Evolutionary conservation across 2,888 invertebrate genomes (phyloP).

Genomic region (Cloeon dipterum): DNA sequence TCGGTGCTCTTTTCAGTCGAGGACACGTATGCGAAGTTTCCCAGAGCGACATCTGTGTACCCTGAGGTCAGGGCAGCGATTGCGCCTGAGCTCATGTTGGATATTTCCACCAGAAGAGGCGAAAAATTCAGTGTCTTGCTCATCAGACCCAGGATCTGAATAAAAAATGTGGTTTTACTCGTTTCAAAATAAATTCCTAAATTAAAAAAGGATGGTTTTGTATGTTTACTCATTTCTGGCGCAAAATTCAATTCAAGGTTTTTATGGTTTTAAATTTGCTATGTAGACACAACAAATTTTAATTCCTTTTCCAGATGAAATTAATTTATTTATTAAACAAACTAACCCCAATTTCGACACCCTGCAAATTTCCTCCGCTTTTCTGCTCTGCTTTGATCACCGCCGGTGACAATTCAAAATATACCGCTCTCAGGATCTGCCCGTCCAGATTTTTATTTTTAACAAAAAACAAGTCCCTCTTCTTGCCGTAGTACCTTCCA

Average conservation of each 20-base stretch:
- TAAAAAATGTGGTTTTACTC: no score
- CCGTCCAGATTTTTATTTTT: neutral
- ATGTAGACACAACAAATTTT: no score
- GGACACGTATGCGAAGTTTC: neutral
- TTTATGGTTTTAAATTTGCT: no score
- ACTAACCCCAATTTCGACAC: slow-evolving; percentile 1
- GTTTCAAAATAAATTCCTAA: neutral
- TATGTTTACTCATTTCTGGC: no score
- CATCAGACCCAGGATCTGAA: neutral
- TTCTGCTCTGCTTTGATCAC: neutral
- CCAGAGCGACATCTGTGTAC: neutral
- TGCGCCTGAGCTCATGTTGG: neutral
- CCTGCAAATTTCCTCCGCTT: neutral
- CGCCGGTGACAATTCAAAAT: neutral
- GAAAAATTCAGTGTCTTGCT: neutral
- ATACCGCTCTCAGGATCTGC: neutral
- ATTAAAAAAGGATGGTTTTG: no score
- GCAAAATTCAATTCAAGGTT: no score
- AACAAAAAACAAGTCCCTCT: neutral
- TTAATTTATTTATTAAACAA: no score
- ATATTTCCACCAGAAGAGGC: neutral
- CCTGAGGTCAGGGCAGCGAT: neutral
- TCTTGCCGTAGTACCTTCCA: neutral
- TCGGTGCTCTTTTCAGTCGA: neutral
- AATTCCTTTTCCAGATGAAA: no score